These are phyloP conservation scores for Drosophila ercepeae DNA, from an alignment of 1,140 invertebrate species.

Conservation along the genomic window DNA sequence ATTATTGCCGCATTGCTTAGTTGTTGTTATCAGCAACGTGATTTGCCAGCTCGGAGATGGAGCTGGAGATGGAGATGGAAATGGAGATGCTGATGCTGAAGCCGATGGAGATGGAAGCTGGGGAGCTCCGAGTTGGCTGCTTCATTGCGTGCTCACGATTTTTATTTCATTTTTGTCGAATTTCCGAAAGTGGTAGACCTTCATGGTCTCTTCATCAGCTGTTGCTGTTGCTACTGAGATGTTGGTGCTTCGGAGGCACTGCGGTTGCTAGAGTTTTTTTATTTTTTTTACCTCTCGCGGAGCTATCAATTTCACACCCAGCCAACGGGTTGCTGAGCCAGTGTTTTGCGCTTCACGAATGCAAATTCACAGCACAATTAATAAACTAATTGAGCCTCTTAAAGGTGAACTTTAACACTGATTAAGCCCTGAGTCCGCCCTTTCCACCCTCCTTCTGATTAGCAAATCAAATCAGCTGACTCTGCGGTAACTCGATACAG, in stretches of 20 bases:
- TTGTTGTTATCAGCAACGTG: conserved; percentile 78
- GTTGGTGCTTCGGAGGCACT: conserved; percentile 23
- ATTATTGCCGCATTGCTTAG: conserved; percentile 79
- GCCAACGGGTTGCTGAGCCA: conserved; percentile 59
- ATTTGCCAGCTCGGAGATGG: conserved; percentile 58
- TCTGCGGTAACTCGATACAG: conserved; percentile 35
- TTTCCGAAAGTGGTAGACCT: conserved; percentile 82
- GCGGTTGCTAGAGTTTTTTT: conserved; percentile 62
- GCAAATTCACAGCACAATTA: conserved; percentile 35
- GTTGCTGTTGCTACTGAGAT: conserved; percentile 40
- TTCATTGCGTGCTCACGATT: conserved; percentile 61
- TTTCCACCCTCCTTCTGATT: conserved; percentile 17
- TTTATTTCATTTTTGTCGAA: conserved; percentile 64
- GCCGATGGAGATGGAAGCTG: conserved; percentile 36
- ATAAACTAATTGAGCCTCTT: conserved; percentile 55
- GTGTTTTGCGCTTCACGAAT: conserved; percentile 14
- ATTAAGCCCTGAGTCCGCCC: conserved; percentile 19
- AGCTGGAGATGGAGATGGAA: conserved; percentile 30
- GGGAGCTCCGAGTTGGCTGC: conserved; percentile 43
- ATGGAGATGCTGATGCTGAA: conserved; percentile 16
- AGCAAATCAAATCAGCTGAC: conserved; percentile 58
- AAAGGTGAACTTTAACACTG: conserved; percentile 34
- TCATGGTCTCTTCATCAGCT: conserved; percentile 59
- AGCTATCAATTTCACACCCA: conserved; percentile 78
- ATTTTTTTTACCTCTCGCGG: conserved; percentile 51